These are phyloP conservation scores for Molossus alvarezi DNA, from an alignment of 2,797 vertebrate species.

Conservation along the genomic window DNA sequence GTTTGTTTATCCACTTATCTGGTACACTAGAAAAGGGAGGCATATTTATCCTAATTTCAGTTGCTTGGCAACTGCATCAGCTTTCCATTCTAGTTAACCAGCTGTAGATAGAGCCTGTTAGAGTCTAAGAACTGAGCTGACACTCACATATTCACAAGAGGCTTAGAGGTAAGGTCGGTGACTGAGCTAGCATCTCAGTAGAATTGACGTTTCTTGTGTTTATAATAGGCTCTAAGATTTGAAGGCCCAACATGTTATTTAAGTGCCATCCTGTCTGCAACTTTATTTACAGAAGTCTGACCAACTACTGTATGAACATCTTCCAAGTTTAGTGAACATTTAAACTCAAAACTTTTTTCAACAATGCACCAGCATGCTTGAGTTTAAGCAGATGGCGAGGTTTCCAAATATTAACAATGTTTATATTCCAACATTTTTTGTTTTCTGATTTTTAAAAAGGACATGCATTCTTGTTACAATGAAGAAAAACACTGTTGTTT, in stretches of 20 bases:
- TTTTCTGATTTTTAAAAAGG: slow-evolving; percentile 64
- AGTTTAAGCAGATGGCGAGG: slow-evolving; percentile 61
- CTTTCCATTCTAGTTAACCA: slow-evolving; percentile 72
- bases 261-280: not conserved
- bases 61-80: slow-evolving; percentile 80
- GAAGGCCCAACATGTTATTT: slow-evolving; percentile 33
- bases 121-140: not conserved
- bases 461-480: slow-evolving; percentile 43
- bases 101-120: slow-evolving; percentile 49
- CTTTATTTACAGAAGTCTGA: not conserved
- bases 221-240: not conserved
- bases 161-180: not conserved
- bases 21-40: slow-evolving; percentile 68
- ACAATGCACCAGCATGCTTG: not conserved
- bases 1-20: slow-evolving; percentile 77
- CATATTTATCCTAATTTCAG: slow-evolving; percentile 72
- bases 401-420: slow-evolving; percentile 65
- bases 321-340: slow-evolving; percentile 43
- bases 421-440: slow-evolving; percentile 69
- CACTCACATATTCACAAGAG: not conserved
- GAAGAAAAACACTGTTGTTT: slow-evolving; percentile 36
- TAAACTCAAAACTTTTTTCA: slow-evolving; percentile 45
- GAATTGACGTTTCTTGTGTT: not conserved
- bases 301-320: not conserved
- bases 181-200: not conserved